Conservation (phyloP, 1,140 invertebrate genomes). For the Rhagoletis zephyria region DNA sequence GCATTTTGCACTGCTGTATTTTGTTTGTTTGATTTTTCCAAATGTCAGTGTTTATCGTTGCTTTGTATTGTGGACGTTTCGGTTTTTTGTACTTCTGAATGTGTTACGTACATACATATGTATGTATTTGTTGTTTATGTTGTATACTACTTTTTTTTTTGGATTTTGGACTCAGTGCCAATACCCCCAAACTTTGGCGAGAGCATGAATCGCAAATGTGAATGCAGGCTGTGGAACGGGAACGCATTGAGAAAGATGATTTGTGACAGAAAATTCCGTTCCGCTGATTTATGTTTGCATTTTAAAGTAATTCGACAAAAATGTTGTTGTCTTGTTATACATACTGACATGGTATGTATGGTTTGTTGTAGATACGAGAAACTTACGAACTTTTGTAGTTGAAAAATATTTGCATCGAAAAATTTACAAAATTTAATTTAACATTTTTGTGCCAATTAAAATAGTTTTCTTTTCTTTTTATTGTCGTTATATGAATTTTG, state of each 20-base stretch:
- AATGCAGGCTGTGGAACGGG: not conserved
- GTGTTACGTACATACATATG: not conserved
- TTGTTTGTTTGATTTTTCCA: not conserved
- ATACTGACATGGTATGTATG: no score
- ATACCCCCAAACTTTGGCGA: constrained; percentile 18
- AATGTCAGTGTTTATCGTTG: constrained; percentile 23
- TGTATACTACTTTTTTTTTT: no score
- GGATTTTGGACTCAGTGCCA: constrained; percentile 35
- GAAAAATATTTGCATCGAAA: not conserved
- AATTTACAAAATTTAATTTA: not conserved
- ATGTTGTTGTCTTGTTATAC: not conserved
- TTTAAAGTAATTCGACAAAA: constrained; percentile 17
- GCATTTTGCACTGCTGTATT: not conserved
- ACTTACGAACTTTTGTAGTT: not conserved
- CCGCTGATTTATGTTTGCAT: constrained; percentile 30
- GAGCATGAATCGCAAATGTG: not conserved
- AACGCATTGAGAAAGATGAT: constrained; percentile 38
- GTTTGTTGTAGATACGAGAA: not conserved
- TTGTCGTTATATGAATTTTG: no score
- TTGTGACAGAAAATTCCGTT: constrained; percentile 30
- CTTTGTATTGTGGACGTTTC: constrained; percentile 9
- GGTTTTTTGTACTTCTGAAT: not conserved
- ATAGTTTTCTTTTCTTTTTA: not conserved
- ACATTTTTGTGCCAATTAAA: not conserved
- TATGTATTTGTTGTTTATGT: not conserved